These are phyloP conservation scores for Entosphenus tridentatus DNA, from an alignment of 2,113 vertebrate species.

Conservation along the genomic window DNA sequence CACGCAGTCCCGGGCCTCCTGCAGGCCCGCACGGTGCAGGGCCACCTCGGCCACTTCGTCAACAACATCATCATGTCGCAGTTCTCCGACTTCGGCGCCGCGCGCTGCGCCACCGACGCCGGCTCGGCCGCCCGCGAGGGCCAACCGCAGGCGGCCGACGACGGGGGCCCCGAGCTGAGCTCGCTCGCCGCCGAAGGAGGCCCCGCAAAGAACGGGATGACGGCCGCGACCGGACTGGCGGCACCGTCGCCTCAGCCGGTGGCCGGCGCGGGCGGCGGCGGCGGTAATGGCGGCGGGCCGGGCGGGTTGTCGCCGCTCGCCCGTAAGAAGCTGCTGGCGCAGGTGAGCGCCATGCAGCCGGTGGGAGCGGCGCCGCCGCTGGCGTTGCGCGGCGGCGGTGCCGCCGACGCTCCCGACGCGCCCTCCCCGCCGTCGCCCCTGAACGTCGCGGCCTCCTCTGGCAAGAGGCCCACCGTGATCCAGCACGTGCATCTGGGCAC, in stretches of 20 bases:
- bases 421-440: no score
- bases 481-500: no score
- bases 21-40: slow-evolving; percentile 14
- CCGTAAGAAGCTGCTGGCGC: slow-evolving; percentile 71
- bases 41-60: not conserved
- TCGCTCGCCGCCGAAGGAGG: no score
- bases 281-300: slow-evolving; percentile 19
- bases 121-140: slow-evolving; percentile 5
- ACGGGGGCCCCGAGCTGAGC: no score
- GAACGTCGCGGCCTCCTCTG: no score
- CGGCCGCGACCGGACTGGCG: no score
- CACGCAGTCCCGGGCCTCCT: slow-evolving; percentile 7
- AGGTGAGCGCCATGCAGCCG: slow-evolving; percentile 27
- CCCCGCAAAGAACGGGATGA: no score
- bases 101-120: slow-evolving; percentile 10
- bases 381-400: no score
- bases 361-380: no score
- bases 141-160: slow-evolving; percentile 13
- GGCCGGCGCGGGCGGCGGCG: slow-evolving; percentile 24
- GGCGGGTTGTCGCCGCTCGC: slow-evolving; percentile 69
- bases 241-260: slow-evolving; percentile 16
- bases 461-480: no score
- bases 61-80: accelerated
- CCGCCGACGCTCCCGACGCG: no score
- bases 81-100: not conserved